These are phyloP conservation scores for Microhierax caerulescens DNA, from an alignment of 2,797 vertebrate genomes.

Conservation along the genomic window DNA sequence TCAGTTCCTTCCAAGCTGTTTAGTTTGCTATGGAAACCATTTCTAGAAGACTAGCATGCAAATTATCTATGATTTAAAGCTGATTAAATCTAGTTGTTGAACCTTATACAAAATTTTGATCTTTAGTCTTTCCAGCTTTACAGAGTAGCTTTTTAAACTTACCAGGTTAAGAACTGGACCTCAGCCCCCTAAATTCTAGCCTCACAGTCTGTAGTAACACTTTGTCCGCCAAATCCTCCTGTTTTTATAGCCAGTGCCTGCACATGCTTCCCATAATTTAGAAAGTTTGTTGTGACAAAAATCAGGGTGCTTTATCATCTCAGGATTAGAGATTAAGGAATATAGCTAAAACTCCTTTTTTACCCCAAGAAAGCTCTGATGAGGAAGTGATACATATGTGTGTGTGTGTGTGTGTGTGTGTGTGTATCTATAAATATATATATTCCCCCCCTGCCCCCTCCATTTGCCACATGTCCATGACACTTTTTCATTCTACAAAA, in stretches of 20 bases:
- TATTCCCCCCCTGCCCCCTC: neutral
- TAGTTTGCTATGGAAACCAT: neutral
- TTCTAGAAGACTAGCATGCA: neutral
- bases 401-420: too few relatives aligned
- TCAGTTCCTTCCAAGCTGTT: neutral
- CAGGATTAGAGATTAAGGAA: neutral
- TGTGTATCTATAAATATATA: neutral
- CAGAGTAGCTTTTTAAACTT: neutral
- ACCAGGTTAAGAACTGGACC: neutral
- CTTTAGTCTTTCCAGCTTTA: neutral
- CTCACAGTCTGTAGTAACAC: neutral
- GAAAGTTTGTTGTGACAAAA: neutral
- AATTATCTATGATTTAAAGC: neutral
- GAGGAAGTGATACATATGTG: neutral
- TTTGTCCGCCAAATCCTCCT: neutral
- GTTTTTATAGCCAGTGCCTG: neutral
- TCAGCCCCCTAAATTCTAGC: neutral
- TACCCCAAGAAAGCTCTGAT: neutral
- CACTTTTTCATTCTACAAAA: neutral
- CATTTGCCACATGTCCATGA: neutral
- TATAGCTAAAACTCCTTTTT: neutral
- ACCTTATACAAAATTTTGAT: neutral
- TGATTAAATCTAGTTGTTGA: neutral
- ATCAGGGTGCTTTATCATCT: neutral
- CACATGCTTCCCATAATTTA: neutral